Evolutionary conservation across 2,888 invertebrate species (phyloP).

Genomic region (Anorthoa munda): DNA sequence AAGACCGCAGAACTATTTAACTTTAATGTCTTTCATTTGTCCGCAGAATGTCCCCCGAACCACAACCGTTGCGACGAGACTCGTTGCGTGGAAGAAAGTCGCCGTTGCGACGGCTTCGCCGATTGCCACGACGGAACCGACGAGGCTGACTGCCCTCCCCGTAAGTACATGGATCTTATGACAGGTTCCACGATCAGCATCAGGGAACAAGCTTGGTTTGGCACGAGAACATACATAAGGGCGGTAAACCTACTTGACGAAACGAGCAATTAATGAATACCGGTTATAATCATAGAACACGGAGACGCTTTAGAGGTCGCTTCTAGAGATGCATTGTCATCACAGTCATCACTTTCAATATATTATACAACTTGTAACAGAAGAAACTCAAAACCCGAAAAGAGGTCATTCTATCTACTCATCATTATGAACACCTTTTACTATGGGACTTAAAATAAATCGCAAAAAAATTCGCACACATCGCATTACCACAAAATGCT

Average conservation of each 20-base stretch:
- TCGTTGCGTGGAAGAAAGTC: conserved; percentile 90
- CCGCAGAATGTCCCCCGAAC: conserved; percentile 76
- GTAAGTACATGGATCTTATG: conserved; percentile 68
- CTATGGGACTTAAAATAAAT: no score
- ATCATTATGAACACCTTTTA: no score
- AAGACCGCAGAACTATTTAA: not conserved
- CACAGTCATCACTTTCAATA: no score
- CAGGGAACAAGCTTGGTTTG: not conserved
- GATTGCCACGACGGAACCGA: conserved; percentile 94
- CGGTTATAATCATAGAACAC: not conserved
- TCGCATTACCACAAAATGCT: no score
- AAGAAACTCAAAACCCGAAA: no score
- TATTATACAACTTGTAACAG: no score
- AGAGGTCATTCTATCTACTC: no score
- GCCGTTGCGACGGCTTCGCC: conserved; percentile 90
- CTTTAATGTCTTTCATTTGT: not conserved
- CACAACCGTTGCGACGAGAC: conserved; percentile 89
- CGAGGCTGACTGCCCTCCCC: conserved; percentile 91
- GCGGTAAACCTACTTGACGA: not conserved
- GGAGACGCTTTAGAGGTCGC: not conserved
- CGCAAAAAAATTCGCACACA: no score
- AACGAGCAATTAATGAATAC: not conserved
- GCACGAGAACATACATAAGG: not conserved
- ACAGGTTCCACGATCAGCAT: conserved; percentile 15
- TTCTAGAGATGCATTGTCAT: no score